Base-by-base conservation (phyloP, 1,140 invertebrate species). In the Micrasema minimum region DNA sequence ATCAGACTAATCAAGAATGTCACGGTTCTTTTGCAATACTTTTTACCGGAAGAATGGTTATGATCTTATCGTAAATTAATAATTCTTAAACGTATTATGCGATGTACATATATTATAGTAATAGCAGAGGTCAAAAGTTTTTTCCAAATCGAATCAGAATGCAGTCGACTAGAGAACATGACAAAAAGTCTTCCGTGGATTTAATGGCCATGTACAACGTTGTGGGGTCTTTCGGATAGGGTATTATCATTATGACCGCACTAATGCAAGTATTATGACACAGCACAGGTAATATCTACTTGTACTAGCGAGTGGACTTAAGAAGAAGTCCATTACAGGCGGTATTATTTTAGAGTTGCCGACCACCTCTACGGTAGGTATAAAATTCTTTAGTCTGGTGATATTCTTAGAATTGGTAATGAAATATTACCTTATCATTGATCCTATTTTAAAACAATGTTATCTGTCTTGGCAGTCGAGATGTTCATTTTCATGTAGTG, bases 331-430 rank as follows among this genome's bases (percentile, higher is more conserved):
- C 55, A 59, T 41, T 22, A 16, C 16, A 41, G 37, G 37, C 55
- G 55, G 55, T 38, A n/a, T n/a, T n/a, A n/a, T n/a, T n/a, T n/a
- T n/a, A n/a, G n/a, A 35, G 18, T 16, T 31, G 35, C 9, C 38
- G 4, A 41, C 55, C 38, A 59, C 38, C 35, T 35, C 55, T 14
- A 41, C 9, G 18, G 35, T 41, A 59, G 35, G 55, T 59, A 14
- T 20, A 35, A 35, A 59, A 59, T 59, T 26, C 37, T 38, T 35
- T 35, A 59, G 55, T 59, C 38, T 59, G 14, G 38, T 41, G 55
- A 41, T 59, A 41, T 59, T 59, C 35, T 59, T 20, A 35, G 18
- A 59, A 41, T 35, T 41, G 55, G 55, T 41, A 59, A 59, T 16
- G 35, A n/a, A n/a, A n/a, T n/a, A n/a, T n/a, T n/a, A n/a, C n/a